Percentiles rank a stretch among this genome's conserved stretches.
Evolutionary conservation across 1,140 invertebrate genomes (phyloP).

Genomic region (Drosophila serrata): DNA sequence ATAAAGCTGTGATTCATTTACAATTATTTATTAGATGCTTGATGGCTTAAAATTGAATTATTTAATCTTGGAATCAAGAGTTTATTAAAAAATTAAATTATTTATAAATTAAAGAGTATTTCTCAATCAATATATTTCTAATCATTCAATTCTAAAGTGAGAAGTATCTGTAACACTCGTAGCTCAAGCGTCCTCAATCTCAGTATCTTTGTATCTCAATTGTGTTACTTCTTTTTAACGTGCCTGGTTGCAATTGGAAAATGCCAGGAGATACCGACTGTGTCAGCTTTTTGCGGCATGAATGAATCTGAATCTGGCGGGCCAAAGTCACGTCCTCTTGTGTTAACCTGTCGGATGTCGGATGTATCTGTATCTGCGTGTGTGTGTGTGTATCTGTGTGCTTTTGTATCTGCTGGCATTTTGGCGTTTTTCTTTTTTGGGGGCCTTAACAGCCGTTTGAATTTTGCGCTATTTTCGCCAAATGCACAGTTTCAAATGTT

Average conservation of each 20-base stretch:
- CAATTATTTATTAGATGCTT: no score
- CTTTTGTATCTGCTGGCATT: constrained; percentile 50
- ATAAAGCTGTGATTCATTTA: no score
- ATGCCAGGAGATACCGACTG: constrained; percentile 42
- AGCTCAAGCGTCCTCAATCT: constrained; percentile 39
- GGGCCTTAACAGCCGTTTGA: constrained; percentile 61
- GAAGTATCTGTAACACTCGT: constrained; percentile 21
- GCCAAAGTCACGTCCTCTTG: constrained; percentile 55
- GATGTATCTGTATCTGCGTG: constrained; percentile 25
- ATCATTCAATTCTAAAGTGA: constrained; percentile 4
- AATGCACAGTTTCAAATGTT: constrained; percentile 46
- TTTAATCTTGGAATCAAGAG: no score
- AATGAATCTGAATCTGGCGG: constrained; percentile 70
- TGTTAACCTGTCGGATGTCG: constrained; percentile 42
- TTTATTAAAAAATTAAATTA: no score
- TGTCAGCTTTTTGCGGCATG: constrained; percentile 66
- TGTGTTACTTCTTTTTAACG: constrained; percentile 38
- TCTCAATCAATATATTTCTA: neutral
- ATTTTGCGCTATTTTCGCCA: constrained; percentile 68
- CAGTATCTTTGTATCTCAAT: constrained; percentile 50
- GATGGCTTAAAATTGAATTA: no score
- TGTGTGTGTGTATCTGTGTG: constrained; percentile 18
- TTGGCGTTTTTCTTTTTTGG: constrained; percentile 43
- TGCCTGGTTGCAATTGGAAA: constrained; percentile 59
- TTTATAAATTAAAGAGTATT: neutral